A percentile compares a stretch with the other conserved stretches of the same genome.
Evolutionary conservation across 2,113 vertebrate genomes (phyloP).

Genomic region (Platichthys flesus): DNA sequence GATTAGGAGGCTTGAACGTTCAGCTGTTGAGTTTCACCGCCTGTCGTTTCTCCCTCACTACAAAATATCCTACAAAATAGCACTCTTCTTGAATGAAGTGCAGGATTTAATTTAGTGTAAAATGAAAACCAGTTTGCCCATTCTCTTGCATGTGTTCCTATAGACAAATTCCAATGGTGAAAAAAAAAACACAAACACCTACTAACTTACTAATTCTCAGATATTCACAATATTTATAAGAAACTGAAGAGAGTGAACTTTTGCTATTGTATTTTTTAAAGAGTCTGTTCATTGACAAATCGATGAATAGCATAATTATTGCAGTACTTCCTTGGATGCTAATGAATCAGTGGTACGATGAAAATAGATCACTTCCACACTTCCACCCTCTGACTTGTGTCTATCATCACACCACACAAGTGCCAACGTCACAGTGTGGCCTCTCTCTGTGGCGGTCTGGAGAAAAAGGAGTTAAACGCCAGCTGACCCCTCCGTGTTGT

Average conservation of each 20-base stretch:
- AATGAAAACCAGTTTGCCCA: background rate
- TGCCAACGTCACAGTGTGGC: background rate
- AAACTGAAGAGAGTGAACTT: no score
- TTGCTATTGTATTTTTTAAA: no score
- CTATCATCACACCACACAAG: background rate
- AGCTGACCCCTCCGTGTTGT: background rate
- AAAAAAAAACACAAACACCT: no score
- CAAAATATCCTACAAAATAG: background rate
- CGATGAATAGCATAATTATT: background rate
- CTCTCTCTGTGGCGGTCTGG: background rate
- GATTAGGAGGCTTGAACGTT: background rate
- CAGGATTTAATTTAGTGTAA: no score
- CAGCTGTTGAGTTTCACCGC: background rate
- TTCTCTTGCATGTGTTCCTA: background rate
- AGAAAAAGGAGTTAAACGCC: background rate
- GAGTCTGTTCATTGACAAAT: background rate
- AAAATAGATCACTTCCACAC: background rate
- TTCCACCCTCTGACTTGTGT: background rate
- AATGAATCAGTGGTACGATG: background rate
- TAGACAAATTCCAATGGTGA: no score
- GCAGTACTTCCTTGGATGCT: background rate
- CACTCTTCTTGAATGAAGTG: no score
- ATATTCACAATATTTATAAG: no score
- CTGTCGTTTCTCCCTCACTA: background rate
- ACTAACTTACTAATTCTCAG: no score